Base-by-base conservation (phyloP, 2,888 invertebrate genomes). In the Apodemia zela region DNA sequence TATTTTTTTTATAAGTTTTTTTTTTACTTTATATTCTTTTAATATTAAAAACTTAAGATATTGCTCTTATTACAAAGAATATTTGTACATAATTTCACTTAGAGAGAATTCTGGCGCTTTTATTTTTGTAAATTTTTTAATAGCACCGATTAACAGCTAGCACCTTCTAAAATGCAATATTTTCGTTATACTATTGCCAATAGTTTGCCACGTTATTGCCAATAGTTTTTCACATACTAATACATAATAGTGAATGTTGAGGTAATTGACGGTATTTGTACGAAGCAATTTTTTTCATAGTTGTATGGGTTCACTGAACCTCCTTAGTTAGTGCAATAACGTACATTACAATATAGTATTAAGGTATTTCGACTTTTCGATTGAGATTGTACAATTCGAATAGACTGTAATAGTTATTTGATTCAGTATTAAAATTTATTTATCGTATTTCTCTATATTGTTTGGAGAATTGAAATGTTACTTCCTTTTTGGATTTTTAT, bases 401-500 rank as follows among this genome's bases (percentile, higher is more conserved):
- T 89, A 89, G 89, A 89, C 87, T 89, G 87, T 89, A 87, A 84
- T 76, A 78, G 84, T 82, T 62, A 62, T 51, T 51, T 58, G 58
- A 45, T 58, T 54, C 54, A 54, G 51, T 54, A 54, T 62, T 75
- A 75, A 77, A 71, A 72, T 75, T 75, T 73, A 72, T 72, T 75
- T 68, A 65, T 63, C 59, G 65, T 66, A 61, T 61, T 64, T 66
- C 58, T 60, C 63, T 70, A 84, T 85, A 80, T 82, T 87, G 87
- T 87, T 76, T 75, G 76, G 66, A 75, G 81, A 79, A 85, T 84
- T 80, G 82, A 84, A 62, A 81, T 84, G 84, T 87, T 85, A 83
- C 80, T 84, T 85, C 82, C 82, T 84, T 88, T 86, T 85, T 85
- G 84, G 82, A 89, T 87, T 87, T 87, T 83, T 85, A 87, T 85